Evolutionary conservation across 2,888 invertebrate species (phyloP).

Genomic region (Agrypnus murinus): DNA sequence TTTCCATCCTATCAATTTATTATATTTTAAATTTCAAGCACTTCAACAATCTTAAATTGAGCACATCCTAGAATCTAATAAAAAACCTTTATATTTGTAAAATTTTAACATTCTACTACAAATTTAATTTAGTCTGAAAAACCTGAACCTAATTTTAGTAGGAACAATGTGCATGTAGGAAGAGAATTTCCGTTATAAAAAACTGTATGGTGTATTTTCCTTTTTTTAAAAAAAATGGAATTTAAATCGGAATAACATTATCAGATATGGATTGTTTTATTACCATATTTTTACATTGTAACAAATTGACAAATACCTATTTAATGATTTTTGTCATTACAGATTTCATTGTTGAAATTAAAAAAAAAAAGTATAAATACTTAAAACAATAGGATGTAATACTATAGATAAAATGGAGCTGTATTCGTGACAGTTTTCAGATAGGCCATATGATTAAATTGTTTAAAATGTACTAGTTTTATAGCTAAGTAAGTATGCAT

Average conservation of each 20-base stretch:
- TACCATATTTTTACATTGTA: not conserved
- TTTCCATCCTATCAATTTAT: not conserved
- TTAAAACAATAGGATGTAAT: constrained; percentile 6
- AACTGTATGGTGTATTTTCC: too few relatives aligned
- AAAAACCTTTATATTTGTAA: constrained; percentile 6
- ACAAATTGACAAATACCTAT: not conserved
- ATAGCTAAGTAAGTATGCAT: too few relatives aligned
- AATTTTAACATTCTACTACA: not conserved
- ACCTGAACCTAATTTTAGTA: not conserved
- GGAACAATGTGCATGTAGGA: too few relatives aligned
- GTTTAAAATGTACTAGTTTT: too few relatives aligned
- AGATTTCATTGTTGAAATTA: constrained; percentile 38
- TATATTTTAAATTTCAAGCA: constrained; percentile 8
- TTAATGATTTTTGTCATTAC: constrained; percentile 24
- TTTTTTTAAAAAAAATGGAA: too few relatives aligned
- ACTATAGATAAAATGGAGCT: constrained; percentile 30
- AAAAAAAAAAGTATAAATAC: too few relatives aligned
- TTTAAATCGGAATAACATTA: too few relatives aligned
- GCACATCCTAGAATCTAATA: not conserved
- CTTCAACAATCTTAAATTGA: constrained; percentile 11
- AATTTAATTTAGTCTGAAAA: constrained; percentile 3
- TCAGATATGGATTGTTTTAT: too few relatives aligned
- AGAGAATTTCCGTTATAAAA: too few relatives aligned
- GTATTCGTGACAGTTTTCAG: constrained; percentile 10
- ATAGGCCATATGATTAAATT: too few relatives aligned